Conservation (phyloP, 2,888 invertebrate species). For the Dysmachus trigonus region DNA sequence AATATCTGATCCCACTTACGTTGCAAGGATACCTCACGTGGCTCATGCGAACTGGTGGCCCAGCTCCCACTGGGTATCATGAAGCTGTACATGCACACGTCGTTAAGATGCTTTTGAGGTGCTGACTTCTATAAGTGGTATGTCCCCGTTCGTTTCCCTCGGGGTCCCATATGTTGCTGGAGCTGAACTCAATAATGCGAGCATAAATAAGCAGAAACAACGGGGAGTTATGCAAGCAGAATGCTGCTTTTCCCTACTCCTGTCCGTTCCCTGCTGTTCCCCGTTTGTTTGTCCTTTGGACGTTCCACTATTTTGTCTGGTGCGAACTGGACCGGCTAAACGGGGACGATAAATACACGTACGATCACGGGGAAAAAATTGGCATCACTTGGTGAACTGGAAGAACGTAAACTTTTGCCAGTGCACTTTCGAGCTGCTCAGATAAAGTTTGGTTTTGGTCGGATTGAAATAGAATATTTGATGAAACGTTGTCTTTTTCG, state of each 20-base stretch:
- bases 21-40: constrained; percentile 15
- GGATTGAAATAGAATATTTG: constrained; percentile 33
- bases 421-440: constrained; percentile 19
- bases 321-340: constrained; percentile 8
- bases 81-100: constrained; percentile 16
- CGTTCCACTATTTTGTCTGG: not conserved
- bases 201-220: constrained; percentile 40
- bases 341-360: constrained; percentile 17
- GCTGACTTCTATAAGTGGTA: constrained; percentile 38
- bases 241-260: not conserved
- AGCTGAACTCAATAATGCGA: constrained; percentile 39
- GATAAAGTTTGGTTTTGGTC: constrained; percentile 30
- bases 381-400: constrained; percentile 24
- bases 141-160: constrained; percentile 17
- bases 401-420: constrained; percentile 30
- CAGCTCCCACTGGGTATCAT: constrained; percentile 1
- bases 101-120: constrained; percentile 40
- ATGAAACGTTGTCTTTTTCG: constrained; percentile 17
- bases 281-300: not conserved
- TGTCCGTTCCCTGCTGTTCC: not conserved
- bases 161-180: constrained; percentile 32
- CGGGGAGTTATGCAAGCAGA: constrained; percentile 30
- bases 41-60: not conserved
- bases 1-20: constrained; percentile 38
- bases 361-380: constrained; percentile 1